Conservation (phyloP, 1,140 invertebrate species). For the Drosophila willistoni region DNA sequence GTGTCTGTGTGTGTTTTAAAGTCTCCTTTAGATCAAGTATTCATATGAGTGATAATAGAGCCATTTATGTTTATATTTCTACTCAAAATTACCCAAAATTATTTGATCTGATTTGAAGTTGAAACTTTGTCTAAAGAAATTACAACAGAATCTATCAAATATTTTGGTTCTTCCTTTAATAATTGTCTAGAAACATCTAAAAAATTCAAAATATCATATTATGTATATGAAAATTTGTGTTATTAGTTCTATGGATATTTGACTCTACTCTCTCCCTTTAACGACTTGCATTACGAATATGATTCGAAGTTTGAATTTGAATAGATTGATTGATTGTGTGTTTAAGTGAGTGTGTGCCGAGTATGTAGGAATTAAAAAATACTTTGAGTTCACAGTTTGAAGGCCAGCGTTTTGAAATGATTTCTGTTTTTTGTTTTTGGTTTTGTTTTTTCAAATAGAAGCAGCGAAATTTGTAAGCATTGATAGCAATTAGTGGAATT, state of each 20-base stretch:
- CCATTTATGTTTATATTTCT: background rate
- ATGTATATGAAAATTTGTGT: background rate
- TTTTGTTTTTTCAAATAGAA: background rate
- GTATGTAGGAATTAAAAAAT: background rate
- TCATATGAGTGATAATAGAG: background rate
- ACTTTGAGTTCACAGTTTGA: conserved; percentile 7
- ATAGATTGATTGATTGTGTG: background rate
- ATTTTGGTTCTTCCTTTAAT: too few relatives aligned
- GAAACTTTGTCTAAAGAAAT: background rate
- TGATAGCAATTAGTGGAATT: conserved; percentile 11
- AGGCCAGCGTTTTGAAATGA: background rate
- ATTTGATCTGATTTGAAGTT: background rate
- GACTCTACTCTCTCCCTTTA: background rate
- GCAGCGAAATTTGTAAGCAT: conserved; percentile 6
- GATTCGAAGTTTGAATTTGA: background rate
- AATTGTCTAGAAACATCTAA: too few relatives aligned
- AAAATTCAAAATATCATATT: too few relatives aligned
- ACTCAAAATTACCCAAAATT: background rate
- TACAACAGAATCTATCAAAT: too few relatives aligned
- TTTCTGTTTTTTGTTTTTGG: background rate
- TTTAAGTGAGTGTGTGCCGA: too few relatives aligned
- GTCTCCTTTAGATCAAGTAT: conserved; percentile 1
- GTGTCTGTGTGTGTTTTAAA: background rate
- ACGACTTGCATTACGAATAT: background rate
- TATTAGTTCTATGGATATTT: background rate